phyloP scores from a whole-genome alignment of 2,888 invertebrate genomes.

The Labia minor region DNA sequence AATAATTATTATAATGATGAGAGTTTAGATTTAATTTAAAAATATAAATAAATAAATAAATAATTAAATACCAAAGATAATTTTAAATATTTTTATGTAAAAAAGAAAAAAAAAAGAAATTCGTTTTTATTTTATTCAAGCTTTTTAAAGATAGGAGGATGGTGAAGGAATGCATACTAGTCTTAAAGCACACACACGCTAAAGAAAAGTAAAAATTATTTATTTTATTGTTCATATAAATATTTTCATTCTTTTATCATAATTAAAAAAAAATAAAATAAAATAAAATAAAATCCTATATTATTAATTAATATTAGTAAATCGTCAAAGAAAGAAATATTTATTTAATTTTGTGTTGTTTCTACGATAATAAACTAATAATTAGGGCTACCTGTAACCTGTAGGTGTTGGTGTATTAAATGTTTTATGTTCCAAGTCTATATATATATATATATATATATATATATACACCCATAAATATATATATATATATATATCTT shows the following conservation, averaged over 20 bases:
- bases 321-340: too few relatives aligned
- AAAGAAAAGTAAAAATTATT: not conserved
- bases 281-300: too few relatives aligned
- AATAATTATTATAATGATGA: not conserved
- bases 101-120: too few relatives aligned
- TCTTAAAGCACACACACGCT: not conserved
- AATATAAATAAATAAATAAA: not conserved
- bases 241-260: too few relatives aligned
- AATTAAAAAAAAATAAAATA: not conserved
- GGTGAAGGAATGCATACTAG: not conserved
- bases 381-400: not conserved
- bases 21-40: not conserved
- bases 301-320: too few relatives aligned
- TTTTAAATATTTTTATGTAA: too few relatives aligned
- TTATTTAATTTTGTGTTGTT: too few relatives aligned
- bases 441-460: not conserved
- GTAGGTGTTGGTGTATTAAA: not conserved
- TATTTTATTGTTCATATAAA: conserved; percentile 8
- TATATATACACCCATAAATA: not conserved
- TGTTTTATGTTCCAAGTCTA: conserved; percentile 3
- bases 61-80: not conserved
- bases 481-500: not conserved
- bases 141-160: too few relatives aligned
- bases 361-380: not conserved
- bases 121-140: too few relatives aligned